These are phyloP conservation scores for Platycheirus rosarum DNA, from an alignment of 2,888 invertebrate genomes.

Conservation along the genomic window DNA sequence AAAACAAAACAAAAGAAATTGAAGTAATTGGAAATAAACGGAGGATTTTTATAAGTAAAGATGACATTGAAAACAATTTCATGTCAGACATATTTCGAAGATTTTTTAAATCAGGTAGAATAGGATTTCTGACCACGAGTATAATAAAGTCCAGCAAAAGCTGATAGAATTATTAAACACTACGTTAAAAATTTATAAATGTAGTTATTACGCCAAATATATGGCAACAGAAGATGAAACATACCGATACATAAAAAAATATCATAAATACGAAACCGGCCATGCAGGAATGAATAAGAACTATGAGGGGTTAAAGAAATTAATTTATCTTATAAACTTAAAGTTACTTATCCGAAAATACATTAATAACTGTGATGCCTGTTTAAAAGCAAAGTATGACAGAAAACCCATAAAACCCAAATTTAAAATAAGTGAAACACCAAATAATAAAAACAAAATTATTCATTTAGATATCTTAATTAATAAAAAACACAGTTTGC, in stretches of 20 bases:
- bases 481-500: background rate
- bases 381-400: constrained; percentile 58
- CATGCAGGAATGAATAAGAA: constrained; percentile 63
- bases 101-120: too few relatives aligned
- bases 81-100: too few relatives aligned
- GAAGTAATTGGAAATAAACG: too few relatives aligned
- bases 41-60: too few relatives aligned
- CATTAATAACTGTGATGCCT: constrained; percentile 66
- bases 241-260: constrained; percentile 57
- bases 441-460: constrained; percentile 75
- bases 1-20: too few relatives aligned
- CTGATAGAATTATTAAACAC: too few relatives aligned
- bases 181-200: too few relatives aligned
- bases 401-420: constrained; percentile 66
- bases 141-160: too few relatives aligned
- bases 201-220: constrained; percentile 38
- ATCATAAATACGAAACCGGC: constrained; percentile 72
- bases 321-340: constrained; percentile 52
- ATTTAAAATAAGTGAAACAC: constrained; percentile 65
- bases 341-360: constrained; percentile 53
- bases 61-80: too few relatives aligned
- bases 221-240: constrained; percentile 53
- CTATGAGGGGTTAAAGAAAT: constrained; percentile 57
- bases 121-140: too few relatives aligned
- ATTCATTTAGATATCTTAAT: constrained; percentile 29